Conservation (phyloP, 1,140 invertebrate species). For the Pomacea maculata region DNA sequence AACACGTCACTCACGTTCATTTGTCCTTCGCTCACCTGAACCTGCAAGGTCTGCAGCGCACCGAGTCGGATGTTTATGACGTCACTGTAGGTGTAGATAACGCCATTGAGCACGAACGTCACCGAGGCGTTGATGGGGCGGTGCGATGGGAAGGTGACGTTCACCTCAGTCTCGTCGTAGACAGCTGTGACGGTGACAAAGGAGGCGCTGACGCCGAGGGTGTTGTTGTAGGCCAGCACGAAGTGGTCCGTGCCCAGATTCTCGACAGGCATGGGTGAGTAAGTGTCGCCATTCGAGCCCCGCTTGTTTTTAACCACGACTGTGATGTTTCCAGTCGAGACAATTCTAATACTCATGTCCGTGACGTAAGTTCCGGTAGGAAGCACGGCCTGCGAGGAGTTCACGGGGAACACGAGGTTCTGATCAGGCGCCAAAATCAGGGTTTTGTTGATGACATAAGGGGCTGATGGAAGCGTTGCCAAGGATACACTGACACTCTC, state of each 20-base stretch:
- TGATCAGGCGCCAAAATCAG: too few species aligned
- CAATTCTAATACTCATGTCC: not conserved
- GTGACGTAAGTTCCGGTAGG: constrained; percentile 2
- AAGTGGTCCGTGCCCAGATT: constrained; percentile 11
- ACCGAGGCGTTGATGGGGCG: not conserved
- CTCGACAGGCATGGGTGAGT: not conserved
- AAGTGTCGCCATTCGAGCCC: constrained; percentile 13
- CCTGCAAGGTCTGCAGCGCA: constrained; percentile 5
- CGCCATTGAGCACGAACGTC: constrained; percentile 1
- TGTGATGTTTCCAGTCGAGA: not conserved
- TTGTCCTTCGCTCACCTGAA: constrained; percentile 1
- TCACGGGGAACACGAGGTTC: too few species aligned
- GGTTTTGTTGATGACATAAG: too few species aligned
- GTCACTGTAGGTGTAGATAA: constrained; percentile 1
- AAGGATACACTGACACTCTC: too few species aligned
- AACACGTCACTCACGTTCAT: too few species aligned
- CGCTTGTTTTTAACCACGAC: constrained; percentile 5
- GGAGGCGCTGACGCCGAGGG: not conserved
- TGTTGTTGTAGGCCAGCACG: not conserved
- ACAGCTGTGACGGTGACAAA: constrained; percentile 17
- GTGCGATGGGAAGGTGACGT: not conserved
- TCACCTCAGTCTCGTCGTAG: constrained; percentile 11
- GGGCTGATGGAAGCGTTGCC: too few species aligned
- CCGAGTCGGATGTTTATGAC: not conserved
- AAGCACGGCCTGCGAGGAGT: not conserved